These are phyloP conservation scores for Drosophila aldrichi DNA, from an alignment of 2,888 invertebrate species.

Conservation along the genomic window DNA sequence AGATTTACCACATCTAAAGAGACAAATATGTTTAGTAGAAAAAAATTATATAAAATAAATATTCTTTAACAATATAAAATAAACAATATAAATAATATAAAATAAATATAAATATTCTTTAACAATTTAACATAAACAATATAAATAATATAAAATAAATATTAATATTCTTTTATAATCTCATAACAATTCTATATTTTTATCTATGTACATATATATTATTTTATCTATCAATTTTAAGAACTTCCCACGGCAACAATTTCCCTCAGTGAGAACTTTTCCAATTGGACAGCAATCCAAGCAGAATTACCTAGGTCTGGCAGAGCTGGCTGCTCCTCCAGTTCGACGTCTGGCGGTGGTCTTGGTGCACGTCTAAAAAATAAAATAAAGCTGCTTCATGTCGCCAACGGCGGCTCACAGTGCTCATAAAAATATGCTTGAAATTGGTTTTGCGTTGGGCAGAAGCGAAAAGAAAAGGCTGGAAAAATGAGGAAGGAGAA, in stretches of 20 bases:
- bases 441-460: constrained; percentile 69
- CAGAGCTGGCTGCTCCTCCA: neutral
- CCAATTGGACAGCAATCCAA: neutral
- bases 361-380: constrained; percentile 69
- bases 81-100: no score
- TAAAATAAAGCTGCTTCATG: constrained; percentile 73
- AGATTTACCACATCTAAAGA: no score
- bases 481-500: constrained; percentile 10
- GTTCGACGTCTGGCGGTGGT: constrained; percentile 59
- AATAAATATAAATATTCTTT: no score
- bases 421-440: constrained; percentile 79
- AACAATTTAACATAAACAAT: no score
- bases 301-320: neutral
- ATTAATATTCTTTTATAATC: no score
- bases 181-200: no score
- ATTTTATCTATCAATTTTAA: no score
- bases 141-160: no score
- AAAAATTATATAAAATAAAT: no score
- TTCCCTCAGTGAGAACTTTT: neutral
- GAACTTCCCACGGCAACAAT: neutral
- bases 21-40: no score
- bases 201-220: no score
- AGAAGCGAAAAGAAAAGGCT: constrained; percentile 35
- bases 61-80: no score
- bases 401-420: constrained; percentile 37